A percentile compares a stretch with the other conserved stretches of the same genome.
These are phyloP conservation scores for Sialia sialis DNA, from an alignment of 2,113 vertebrate genomes.

Conservation along the genomic window DNA sequence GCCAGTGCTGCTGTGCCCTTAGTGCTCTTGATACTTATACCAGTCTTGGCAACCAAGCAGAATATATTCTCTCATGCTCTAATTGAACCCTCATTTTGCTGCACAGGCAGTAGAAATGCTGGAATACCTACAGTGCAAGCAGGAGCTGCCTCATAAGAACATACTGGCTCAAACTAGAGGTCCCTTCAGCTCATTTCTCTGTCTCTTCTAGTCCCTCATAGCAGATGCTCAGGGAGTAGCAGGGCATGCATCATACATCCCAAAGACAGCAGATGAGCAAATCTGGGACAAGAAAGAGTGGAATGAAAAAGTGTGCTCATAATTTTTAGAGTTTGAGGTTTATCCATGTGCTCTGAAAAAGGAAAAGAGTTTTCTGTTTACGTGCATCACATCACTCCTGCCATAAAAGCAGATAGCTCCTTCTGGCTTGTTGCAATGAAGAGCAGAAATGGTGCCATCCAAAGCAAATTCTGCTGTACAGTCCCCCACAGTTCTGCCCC, in stretches of 20 bases:
- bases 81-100: background rate
- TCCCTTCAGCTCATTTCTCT: background rate
- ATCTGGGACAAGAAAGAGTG: background rate
- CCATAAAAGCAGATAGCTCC: background rate
- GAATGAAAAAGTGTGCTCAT: background rate
- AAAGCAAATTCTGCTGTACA: background rate
- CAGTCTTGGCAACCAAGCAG: background rate
- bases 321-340: background rate
- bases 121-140: background rate
- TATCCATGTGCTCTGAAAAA: background rate
- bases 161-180: background rate
- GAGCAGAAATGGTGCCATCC: background rate
- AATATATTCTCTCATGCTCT: background rate
- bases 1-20: background rate
- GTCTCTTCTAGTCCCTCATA: background rate
- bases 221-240: conserved; percentile 38
- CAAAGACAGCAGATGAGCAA: conserved; percentile 11
- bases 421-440: background rate
- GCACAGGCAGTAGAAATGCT: background rate
- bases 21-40: background rate
- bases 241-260: conserved; percentile 10
- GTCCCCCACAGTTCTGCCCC: background rate
- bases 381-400: background rate
- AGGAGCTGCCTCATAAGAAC: background rate
- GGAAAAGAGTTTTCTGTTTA: background rate